Conservation (phyloP, 2,113 vertebrate genomes). For the Prochilodus magdalenae region DNA sequence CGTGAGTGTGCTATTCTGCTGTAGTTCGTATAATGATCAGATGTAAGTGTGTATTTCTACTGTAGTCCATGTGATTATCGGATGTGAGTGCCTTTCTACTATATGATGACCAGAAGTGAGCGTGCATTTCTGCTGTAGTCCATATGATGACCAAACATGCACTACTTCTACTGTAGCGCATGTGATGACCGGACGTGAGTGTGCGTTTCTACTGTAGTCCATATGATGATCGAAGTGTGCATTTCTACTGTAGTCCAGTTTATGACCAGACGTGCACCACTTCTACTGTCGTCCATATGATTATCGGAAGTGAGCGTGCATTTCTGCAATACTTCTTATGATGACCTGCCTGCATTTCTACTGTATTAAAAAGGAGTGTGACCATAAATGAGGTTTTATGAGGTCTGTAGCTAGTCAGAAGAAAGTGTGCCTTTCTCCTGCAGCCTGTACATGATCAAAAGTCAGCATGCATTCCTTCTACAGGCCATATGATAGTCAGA, state of each 20-base stretch:
- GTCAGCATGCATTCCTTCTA: neutral
- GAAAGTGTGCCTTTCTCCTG: neutral
- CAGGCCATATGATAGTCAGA: neutral
- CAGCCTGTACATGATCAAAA: neutral
- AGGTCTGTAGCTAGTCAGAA: neutral
- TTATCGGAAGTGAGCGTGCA: neutral
- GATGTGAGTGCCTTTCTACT: neutral
- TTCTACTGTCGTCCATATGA: neutral
- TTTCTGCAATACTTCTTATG: neutral
- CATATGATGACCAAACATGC: neutral
- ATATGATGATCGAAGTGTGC: neutral
- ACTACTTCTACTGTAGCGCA: neutral
- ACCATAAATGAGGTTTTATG: neutral
- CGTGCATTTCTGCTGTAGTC: neutral
- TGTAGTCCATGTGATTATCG: neutral
- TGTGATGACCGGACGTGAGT: neutral
- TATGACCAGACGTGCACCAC: too few relatives aligned
- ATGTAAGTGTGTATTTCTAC: neutral
- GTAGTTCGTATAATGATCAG: neutral
- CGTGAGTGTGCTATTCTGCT: neutral
- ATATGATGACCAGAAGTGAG: neutral
- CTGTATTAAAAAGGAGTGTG: too few relatives aligned
- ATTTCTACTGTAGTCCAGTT: neutral
- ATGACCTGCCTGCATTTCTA: too few relatives aligned
- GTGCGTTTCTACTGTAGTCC: neutral